phyloP scores from a whole-genome alignment of 2,797 vertebrate species.

The Paguma larvata region DNA sequence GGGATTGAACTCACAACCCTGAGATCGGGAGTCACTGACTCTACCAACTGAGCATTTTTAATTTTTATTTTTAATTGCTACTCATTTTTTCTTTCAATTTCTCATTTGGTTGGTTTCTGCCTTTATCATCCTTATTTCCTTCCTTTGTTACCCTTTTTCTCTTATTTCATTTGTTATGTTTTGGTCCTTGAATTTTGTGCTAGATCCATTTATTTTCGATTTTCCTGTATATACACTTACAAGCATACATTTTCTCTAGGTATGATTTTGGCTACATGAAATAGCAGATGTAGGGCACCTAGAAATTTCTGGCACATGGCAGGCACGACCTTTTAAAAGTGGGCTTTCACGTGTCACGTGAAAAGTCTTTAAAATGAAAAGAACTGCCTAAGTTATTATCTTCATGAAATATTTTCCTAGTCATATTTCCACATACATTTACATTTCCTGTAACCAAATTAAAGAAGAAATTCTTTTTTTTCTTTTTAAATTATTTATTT shows the following conservation, averaged over 20 bases:
- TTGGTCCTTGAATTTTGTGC: constrained; percentile 1
- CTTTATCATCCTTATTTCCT: not conserved
- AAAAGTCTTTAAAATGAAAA: constrained; percentile 19
- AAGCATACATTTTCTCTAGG: not conserved
- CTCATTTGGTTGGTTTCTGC: not conserved
- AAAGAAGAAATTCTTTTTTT: not conserved
- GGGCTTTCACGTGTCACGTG: not conserved
- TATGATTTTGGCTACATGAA: not conserved
- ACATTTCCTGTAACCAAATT: not conserved
- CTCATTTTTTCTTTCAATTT: constrained; percentile 11
- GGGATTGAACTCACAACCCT: not conserved
- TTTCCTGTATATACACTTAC: not conserved
- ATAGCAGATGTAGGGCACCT: not conserved
- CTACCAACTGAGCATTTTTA: not conserved
- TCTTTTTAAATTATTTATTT: not conserved
- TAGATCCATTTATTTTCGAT: not conserved
- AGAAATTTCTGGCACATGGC: not conserved
- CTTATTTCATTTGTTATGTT: not conserved
- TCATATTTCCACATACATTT: not conserved
- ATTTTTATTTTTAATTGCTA: not conserved
- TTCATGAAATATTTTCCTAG: not conserved
- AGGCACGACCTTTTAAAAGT: not conserved
- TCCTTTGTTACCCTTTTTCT: not conserved
- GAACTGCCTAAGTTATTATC: not conserved
- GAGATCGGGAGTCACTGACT: not conserved